phyloP scores from a whole-genome alignment of 2,888 invertebrate species.

The Pollenia griseotomentosa region DNA sequence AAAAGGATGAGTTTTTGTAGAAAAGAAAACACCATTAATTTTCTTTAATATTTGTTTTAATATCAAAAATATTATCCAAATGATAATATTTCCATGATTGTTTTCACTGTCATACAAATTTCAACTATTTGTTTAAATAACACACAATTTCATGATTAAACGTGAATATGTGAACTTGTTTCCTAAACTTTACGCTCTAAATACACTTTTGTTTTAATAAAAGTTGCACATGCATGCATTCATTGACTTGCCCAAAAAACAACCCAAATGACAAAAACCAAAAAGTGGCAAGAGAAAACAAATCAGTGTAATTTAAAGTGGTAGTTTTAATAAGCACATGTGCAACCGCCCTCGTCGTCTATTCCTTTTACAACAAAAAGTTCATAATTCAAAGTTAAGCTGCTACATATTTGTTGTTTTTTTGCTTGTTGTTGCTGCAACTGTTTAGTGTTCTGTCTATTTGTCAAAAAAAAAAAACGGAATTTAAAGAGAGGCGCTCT shows the following conservation, averaged over 20 bases:
- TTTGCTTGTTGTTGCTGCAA: neutral
- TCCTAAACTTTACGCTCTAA: constrained; percentile 53
- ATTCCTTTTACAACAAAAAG: constrained; percentile 4
- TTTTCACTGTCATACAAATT: constrained; percentile 1
- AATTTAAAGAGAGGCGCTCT: neutral
- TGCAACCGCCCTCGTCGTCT: constrained; percentile 4
- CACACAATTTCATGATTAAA: constrained; percentile 37
- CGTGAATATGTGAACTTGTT: constrained; percentile 40
- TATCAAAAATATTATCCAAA: no score
- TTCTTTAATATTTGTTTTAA: no score
- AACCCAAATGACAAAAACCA: neutral
- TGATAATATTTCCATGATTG: neutral
- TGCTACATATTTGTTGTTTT: neutral
- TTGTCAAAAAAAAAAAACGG: neutral
- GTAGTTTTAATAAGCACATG: constrained; percentile 4
- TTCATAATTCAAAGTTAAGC: constrained; percentile 8
- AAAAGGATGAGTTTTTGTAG: no score
- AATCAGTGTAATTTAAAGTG: constrained; percentile 40
- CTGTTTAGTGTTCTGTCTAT: constrained; percentile 8
- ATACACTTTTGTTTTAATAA: constrained; percentile 32
- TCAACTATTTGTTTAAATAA: neutral
- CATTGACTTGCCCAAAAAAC: constrained; percentile 2
- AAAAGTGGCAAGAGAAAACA: neutral
- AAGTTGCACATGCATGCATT: neutral
- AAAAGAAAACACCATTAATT: no score